phyloP scores from a whole-genome alignment of 2,113 vertebrate genomes.

The Psilopogon haemacephalus region DNA sequence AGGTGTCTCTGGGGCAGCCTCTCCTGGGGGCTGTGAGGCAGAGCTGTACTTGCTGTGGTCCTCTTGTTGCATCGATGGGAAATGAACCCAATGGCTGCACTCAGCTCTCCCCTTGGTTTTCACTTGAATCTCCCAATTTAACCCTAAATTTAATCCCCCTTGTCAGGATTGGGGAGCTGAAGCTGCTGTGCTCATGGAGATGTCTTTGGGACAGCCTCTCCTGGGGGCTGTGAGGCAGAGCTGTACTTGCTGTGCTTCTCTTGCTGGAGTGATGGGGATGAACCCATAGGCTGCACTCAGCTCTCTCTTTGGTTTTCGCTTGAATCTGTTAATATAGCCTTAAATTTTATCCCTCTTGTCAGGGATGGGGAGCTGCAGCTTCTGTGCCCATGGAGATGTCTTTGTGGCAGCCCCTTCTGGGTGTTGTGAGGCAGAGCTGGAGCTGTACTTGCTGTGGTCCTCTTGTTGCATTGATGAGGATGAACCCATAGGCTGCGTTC shows the following conservation, averaged over 20 bases:
- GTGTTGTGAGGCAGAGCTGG: neutral
- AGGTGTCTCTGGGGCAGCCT: neutral
- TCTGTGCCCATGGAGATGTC: neutral
- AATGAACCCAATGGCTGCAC: neutral
- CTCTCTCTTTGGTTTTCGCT: conserved; percentile 16
- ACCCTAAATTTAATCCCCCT: neutral
- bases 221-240: no score
- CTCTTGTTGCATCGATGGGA: neutral
- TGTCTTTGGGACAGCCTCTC: neutral
- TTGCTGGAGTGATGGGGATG: neutral
- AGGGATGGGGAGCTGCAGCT: neutral
- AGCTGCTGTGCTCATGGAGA: neutral
- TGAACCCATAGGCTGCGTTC: neutral
- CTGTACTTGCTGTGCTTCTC: fast-evolving
- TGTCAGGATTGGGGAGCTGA: neutral
- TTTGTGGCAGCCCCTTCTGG: neutral
- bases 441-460: fast-evolving
- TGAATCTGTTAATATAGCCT: neutral
- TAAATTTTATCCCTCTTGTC: neutral
- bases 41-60: fast-evolving
- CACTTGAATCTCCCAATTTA: neutral
- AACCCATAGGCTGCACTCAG: neutral
- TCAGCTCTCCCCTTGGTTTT: neutral
- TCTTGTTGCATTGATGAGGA: neutral
- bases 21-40: no score